phyloP scores from a whole-genome alignment of 2,797 vertebrate species.

The Selene dorsalis region DNA sequence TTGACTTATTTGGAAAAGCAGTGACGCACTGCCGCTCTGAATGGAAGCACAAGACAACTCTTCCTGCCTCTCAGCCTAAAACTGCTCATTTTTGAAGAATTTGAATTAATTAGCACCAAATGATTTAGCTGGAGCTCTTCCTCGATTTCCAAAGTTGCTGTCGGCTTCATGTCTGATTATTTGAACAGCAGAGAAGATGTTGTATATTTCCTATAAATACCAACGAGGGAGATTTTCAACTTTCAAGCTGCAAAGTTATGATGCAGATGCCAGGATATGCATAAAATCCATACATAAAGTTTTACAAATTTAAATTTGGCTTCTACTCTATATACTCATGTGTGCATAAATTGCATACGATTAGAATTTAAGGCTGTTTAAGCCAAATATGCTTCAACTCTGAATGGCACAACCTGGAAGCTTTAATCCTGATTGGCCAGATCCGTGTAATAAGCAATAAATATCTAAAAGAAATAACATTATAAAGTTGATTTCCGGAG shows the following conservation, averaged over 20 bases:
- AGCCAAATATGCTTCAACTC: slow-evolving; percentile 7
- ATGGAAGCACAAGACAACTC: slow-evolving; percentile 74
- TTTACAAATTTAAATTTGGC: slow-evolving; percentile 7
- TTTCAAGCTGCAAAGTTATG: slow-evolving; percentile 18
- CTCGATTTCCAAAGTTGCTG: background rate
- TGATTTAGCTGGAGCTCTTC: slow-evolving; percentile 4
- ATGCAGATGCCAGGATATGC: background rate
- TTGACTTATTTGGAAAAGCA: slow-evolving; percentile 55
- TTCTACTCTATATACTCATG: background rate
- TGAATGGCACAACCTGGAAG: background rate
- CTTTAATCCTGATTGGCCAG: slow-evolving; percentile 24
- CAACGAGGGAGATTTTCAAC: slow-evolving; percentile 7
- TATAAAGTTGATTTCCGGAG: background rate
- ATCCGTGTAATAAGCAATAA: slow-evolving; percentile 52
- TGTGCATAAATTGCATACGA: background rate
- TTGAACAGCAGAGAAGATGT: background rate
- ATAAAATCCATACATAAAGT: background rate
- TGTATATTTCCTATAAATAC: slow-evolving; percentile 2
- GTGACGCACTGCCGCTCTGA: slow-evolving; percentile 65
- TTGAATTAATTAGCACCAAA: background rate
- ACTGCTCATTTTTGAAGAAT: slow-evolving; percentile 24
- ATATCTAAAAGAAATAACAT: slow-evolving; percentile 18
- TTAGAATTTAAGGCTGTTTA: background rate
- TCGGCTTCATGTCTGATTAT: background rate
- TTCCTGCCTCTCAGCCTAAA: slow-evolving; percentile 37